These are phyloP conservation scores for Netelia melanura DNA, from an alignment of 2,888 invertebrate species.

Conservation along the genomic window DNA sequence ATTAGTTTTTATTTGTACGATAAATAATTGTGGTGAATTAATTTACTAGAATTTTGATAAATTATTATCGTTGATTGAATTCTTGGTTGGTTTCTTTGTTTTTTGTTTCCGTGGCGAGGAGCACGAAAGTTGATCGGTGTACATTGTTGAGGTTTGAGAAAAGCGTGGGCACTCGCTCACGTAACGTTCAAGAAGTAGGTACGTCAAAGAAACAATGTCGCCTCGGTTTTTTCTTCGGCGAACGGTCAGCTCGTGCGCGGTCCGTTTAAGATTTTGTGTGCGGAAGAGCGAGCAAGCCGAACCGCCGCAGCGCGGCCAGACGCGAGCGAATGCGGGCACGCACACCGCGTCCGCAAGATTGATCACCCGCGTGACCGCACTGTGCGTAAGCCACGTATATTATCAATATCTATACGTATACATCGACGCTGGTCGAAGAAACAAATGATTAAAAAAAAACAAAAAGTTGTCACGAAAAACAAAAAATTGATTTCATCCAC, in stretches of 20 bases:
- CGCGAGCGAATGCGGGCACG: slow-evolving; percentile 54
- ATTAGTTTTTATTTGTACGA: too few species aligned
- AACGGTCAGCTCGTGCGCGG: slow-evolving; percentile 45
- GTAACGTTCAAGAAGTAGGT: slow-evolving; percentile 45
- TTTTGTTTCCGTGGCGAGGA: too few species aligned
- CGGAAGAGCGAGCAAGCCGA: slow-evolving; percentile 28
- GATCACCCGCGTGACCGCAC: slow-evolving; percentile 75
- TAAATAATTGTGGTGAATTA: too few species aligned
- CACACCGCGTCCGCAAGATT: slow-evolving; percentile 73
- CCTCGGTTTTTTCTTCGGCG: background rate
- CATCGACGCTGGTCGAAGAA: too few species aligned
- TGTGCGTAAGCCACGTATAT: slow-evolving; percentile 70
- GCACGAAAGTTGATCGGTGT: background rate
- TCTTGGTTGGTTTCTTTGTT: too few species aligned
- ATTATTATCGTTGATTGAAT: too few species aligned
- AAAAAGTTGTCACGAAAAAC: background rate
- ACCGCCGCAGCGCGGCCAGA: slow-evolving; percentile 19
- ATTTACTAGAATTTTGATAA: too few species aligned
- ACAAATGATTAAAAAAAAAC: background rate
- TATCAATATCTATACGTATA: background rate
- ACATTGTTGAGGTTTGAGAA: slow-evolving; percentile 13
- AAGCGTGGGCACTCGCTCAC: slow-evolving; percentile 37
- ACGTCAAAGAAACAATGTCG: slow-evolving; percentile 53
- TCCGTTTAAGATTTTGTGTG: slow-evolving; percentile 47
- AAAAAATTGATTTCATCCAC: too few species aligned